Percentiles rank a stretch among this genome's conserved stretches.
phyloP scores from a whole-genome alignment of 1,140 invertebrate genomes.

The Tetragnatha versicolor region DNA sequence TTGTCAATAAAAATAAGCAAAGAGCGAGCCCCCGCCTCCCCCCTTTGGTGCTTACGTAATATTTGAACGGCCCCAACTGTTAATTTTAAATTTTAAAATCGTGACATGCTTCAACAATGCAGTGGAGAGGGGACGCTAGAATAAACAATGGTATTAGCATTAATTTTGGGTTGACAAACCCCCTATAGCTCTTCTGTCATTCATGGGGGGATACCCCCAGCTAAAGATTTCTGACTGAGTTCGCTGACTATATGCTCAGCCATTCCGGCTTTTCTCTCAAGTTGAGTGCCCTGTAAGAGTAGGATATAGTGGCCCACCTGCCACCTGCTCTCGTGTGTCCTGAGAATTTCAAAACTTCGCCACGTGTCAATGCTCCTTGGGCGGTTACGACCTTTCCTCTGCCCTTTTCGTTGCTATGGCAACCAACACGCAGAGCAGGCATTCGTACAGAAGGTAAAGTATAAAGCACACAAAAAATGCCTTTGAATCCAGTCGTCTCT shows the following conservation, averaged over 20 bases:
- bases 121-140: too few species aligned
- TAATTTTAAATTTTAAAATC: too few species aligned
- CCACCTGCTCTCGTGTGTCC: not conserved
- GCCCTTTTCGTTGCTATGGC: constrained; percentile 24
- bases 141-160: too few species aligned
- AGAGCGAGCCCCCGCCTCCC: too few species aligned
- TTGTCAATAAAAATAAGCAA: too few species aligned
- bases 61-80: too few species aligned
- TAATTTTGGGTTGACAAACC: too few species aligned
- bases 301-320: not conserved
- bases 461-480: constrained; percentile 3
- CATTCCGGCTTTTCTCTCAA: not conserved
- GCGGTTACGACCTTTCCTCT: not conserved
- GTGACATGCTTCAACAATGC: too few species aligned
- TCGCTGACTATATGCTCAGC: not conserved
- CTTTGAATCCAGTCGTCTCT: constrained; percentile 1
- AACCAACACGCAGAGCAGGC: not conserved
- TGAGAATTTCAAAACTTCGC: not conserved
- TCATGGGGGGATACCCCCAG: not conserved
- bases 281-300: not conserved
- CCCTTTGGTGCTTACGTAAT: too few species aligned
- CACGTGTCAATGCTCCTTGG: constrained; percentile 18
- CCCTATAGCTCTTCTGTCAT: not conserved
- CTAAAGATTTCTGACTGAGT: not conserved
- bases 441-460: constrained; percentile 15